Conservation (phyloP, 2,888 invertebrate genomes). For the Leucozona laternaria region DNA sequence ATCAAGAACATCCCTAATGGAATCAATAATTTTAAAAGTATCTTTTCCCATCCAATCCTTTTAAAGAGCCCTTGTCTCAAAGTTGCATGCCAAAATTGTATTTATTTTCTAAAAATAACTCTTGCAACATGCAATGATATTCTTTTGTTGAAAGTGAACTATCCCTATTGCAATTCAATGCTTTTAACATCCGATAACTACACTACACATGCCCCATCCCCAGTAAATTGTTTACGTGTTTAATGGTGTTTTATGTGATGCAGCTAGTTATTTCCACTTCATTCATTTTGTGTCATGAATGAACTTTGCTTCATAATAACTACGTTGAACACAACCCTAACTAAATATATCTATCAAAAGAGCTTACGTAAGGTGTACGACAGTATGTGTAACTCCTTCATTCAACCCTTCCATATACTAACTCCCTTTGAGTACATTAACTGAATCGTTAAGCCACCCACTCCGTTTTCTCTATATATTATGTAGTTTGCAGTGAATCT, state of each 20-base stretch:
- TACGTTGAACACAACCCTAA: background rate
- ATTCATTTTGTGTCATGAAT: conserved; percentile 6
- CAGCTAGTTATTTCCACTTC: conserved; percentile 23
- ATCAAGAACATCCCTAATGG: too few relatives aligned
- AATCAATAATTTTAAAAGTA: too few relatives aligned
- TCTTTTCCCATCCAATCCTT: too few relatives aligned
- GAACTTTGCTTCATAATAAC: conserved; percentile 24
- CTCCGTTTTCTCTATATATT: background rate
- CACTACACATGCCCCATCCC: background rate
- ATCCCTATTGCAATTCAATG: background rate
- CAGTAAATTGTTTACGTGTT: conserved; percentile 1
- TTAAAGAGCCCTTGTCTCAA: too few relatives aligned
- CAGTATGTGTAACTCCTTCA: background rate
- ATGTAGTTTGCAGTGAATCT: conserved; percentile 26
- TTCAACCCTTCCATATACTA: conserved; percentile 4
- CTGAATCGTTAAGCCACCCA: conserved; percentile 28
- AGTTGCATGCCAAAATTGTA: background rate
- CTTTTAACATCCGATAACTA: background rate
- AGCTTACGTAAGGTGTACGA: background rate
- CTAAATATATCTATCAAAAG: background rate
- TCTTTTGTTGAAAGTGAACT: background rate
- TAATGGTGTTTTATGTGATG: conserved; percentile 5
- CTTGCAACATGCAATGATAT: background rate
- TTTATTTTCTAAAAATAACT: background rate
- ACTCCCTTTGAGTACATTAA: conserved; percentile 4